Base-by-base conservation (phyloP, 1,140 invertebrate species). In the Drosophila parvula region DNA sequence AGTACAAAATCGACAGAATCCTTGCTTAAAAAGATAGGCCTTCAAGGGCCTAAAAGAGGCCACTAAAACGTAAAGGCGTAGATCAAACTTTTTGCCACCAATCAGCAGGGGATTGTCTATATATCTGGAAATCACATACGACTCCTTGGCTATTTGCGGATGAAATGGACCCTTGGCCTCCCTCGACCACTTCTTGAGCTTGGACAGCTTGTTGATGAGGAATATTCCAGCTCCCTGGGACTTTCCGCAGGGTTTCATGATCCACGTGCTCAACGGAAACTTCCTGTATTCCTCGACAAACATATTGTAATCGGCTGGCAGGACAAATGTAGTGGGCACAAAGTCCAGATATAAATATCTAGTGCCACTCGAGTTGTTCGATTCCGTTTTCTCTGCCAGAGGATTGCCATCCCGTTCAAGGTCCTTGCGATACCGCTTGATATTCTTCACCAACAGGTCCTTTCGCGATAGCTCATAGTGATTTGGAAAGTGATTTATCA, bases 201-300 rank as follows among this genome's bases (percentile, higher is more conserved):
- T 97, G 2, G 96, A 97, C 41, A 98, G 92, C 93, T 97, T 97
- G 81, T 97, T 97, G 74, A 98, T 97, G 0, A 98, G 92, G 90
- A 97, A 97, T 74, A 98, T 98, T 7, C 97, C 97, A 6, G 96
- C 95, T 0, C 96, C 96, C 92, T 98, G 97, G 12, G 96, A 98
- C 91, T 97, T 96, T 22, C 97, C 98, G 91, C 97, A 98, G 0
- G 98, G 98, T 92, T 99, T 99, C 97, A 99, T 98, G 62, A 99
- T 99, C 98, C 98, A 99, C 0, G 97, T 98, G 64, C 96, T 97
- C 75, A 97, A 95, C 0, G 97, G 97, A 62, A 96, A 96, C 91
- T 97, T 98, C 47, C 96, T 92, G 91, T 98, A 99, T 90, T 99
- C 98, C 91, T 99, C 97, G 0, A 98, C 97, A 93, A 99, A 98